A percentile compares a stretch with the other conserved stretches of the same genome.
Conservation (phyloP, 2,888 invertebrate species). For the Synergus umbraculus region DNA sequence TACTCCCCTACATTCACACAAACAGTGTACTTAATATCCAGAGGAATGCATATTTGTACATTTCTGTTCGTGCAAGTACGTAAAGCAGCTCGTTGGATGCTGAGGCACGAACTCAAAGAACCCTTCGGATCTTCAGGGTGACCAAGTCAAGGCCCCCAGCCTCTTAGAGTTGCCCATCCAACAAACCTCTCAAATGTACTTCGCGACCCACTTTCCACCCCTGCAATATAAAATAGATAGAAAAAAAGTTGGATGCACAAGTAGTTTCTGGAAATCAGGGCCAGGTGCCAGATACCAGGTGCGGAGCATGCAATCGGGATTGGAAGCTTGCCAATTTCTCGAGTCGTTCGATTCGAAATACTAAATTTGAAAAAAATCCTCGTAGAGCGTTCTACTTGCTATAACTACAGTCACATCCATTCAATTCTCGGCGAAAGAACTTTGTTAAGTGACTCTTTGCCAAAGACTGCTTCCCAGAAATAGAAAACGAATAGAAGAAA, state of each 20-base stretch:
- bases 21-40: background rate
- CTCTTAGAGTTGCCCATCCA: slow-evolving; percentile 28
- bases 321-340: slow-evolving; percentile 68
- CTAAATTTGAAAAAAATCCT: slow-evolving; percentile 42
- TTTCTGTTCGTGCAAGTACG: background rate
- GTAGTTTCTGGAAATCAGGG: slow-evolving; percentile 32
- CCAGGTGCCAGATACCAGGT: slow-evolving; percentile 57
- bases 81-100: slow-evolving; percentile 12
- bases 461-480: slow-evolving; percentile 47
- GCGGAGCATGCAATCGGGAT: slow-evolving; percentile 64
- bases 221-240: background rate
- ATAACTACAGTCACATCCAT: slow-evolving; percentile 44
- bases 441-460: slow-evolving; percentile 50
- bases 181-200: slow-evolving; percentile 37
- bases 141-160: slow-evolving; percentile 65
- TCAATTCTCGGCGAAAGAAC: slow-evolving; percentile 44
- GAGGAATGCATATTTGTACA: background rate
- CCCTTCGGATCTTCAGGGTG: slow-evolving; percentile 62
- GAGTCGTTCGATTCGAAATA: slow-evolving; percentile 60
- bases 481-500: background rate
- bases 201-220: slow-evolving; percentile 56
- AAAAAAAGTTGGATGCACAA: slow-evolving; percentile 16
- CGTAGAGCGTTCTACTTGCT: background rate
- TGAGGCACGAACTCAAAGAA: slow-evolving; percentile 48
- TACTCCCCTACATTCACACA: background rate